These are phyloP conservation scores for Aphis craccivora DNA, from an alignment of 1,140 invertebrate genomes.

Conservation along the genomic window DNA sequence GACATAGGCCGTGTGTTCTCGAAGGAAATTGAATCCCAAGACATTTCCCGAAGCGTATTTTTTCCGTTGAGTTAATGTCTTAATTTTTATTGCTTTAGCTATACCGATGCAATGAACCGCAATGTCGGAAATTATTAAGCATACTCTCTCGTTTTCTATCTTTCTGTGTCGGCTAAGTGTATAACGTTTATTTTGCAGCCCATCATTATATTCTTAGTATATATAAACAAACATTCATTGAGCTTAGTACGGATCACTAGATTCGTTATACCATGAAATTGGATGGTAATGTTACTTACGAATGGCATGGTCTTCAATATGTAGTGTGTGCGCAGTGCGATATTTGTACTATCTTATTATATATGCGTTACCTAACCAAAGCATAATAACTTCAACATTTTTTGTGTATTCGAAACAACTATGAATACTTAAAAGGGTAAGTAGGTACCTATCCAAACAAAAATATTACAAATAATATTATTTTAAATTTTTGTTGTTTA, in stretches of 20 bases:
- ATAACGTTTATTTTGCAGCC: background rate
- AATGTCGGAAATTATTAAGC: background rate
- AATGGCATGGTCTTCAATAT: background rate
- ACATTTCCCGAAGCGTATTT: background rate
- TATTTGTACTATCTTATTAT: background rate
- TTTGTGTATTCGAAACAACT: background rate
- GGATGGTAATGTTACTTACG: constrained; percentile 4
- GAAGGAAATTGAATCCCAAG: background rate
- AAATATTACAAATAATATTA: background rate
- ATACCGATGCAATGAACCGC: background rate
- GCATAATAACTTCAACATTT: background rate
- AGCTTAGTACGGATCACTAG: constrained; percentile 29
- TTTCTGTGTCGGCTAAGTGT: background rate
- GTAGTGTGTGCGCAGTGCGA: background rate
- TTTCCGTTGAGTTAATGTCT: background rate
- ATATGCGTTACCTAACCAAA: background rate
- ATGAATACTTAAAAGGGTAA: background rate
- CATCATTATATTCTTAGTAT: background rate
- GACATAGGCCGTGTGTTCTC: background rate
- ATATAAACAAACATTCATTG: background rate
- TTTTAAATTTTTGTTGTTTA: background rate
- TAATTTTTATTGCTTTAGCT: constrained; percentile 24
- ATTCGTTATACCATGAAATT: constrained; percentile 42
- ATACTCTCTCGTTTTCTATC: background rate
- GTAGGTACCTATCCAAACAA: no score